Evolutionary conservation across 2,797 vertebrate genomes (phyloP), one percentile per base, ranked within the genome.

Genomic region (Chiropotes sagulatus): DNA sequence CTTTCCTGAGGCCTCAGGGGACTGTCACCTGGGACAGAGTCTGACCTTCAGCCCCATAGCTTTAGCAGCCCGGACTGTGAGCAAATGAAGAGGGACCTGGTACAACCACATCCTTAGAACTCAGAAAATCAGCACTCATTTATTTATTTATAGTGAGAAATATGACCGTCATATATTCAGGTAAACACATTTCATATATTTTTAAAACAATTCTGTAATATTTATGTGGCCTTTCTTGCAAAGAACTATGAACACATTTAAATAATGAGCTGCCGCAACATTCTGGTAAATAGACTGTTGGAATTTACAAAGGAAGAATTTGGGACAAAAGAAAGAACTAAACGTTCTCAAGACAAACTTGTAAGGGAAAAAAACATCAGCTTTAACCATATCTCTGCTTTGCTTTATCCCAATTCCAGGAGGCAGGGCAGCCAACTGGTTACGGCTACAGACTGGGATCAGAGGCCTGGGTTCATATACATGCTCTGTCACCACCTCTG

Each of bases 181-280:
- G 64, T 88, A 87, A 82, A 84, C 28, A 72, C 15, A 17, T 50
- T 81, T 92, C 90, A 96, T 79, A 15, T 79, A 92, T 94, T 97
- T 97, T 89, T 81, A 2, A 95, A 97, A 88, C 90, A 41, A 44
- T 70, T 78, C 50, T 95, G 33, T 81, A 97, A 96, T 95, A 96
- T 96, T 95, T 92, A 96, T 93, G 30, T 75, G 70, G 83, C 33
- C 54, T 97, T 97, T 96, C 92, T 94, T 92, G 81, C 76, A 96
- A 94, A 82, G 67, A 97, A 83, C 92, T 79, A 81, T 44, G 87
- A 97, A 96, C 96, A 90, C 44, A 90, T 97, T 94, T 92, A 90
- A 96, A 96, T 95, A 95, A 88, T 57, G 80, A 94, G 58, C 85
- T 79, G 73, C 89, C 39, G 22, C 28, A 22, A 52, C 28, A 48